Percentiles rank a stretch among this genome's conserved stretches.
phyloP scores from a whole-genome alignment of 1,140 invertebrate genomes.

The Homalodisca vitripennis region DNA sequence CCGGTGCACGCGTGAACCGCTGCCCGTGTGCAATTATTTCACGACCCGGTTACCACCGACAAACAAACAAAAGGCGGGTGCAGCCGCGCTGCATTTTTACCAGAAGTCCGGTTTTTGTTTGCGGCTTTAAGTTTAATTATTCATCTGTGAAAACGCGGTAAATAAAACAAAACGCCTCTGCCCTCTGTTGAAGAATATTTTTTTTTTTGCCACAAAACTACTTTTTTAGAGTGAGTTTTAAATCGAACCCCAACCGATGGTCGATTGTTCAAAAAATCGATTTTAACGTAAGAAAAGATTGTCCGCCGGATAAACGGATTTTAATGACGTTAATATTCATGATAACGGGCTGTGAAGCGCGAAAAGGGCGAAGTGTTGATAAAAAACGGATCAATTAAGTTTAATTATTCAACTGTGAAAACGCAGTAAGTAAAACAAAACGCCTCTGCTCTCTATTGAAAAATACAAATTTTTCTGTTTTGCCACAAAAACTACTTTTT shows the following conservation, averaged over 20 bases:
- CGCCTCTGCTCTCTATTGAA: too few species aligned
- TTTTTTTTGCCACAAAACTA: too few species aligned
- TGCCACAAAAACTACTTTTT: too few species aligned
- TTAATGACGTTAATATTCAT: constrained; percentile 23
- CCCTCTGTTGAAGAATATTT: too few species aligned
- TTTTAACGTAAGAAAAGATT: constrained; percentile 8
- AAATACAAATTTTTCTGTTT: too few species aligned
- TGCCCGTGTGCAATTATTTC: neutral
- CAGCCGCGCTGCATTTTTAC: neutral
- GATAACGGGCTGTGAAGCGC: neutral
- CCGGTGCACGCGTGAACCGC: neutral
- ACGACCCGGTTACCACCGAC: neutral
- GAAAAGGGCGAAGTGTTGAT: constrained; percentile 6
- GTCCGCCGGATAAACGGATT: constrained; percentile 19
- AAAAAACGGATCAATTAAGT: constrained; percentile 22
- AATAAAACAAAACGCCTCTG: too few species aligned
- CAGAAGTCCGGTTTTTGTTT: neutral
- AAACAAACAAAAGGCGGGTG: neutral
- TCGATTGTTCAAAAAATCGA: too few species aligned
- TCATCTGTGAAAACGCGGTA: neutral
- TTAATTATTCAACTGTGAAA: neutral
- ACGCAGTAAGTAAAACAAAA: too few species aligned
- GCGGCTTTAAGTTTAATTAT: neutral
- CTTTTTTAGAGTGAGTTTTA: too few species aligned
- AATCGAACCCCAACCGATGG: too few species aligned